Percentiles rank a stretch among this genome's conserved stretches.
phyloP scores from a whole-genome alignment of 2,113 vertebrate genomes.

The Tachysurus fulvidraco region DNA sequence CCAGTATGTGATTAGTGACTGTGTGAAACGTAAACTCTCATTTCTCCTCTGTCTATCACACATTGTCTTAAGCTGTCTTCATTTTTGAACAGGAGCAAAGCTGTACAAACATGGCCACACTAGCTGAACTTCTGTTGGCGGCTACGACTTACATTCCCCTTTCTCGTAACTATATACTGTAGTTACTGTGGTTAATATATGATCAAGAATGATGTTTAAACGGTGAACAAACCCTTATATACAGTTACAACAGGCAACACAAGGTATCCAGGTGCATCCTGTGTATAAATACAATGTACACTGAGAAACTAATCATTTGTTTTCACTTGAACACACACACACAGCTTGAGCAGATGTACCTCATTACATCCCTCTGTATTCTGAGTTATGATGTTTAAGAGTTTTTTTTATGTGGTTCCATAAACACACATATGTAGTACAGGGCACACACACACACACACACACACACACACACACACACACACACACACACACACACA shows the following conservation, averaged over 20 bases:
- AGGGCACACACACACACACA: conserved; percentile 43
- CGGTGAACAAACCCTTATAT: background rate
- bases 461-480: conserved; percentile 14
- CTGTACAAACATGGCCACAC: background rate
- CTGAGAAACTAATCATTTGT: conserved; percentile 26
- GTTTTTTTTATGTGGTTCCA: conserved; percentile 47
- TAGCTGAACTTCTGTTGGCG: background rate
- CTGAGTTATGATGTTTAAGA: conserved; percentile 34
- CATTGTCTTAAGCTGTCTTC: background rate
- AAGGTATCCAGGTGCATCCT: conserved; percentile 41
- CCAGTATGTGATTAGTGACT: background rate
- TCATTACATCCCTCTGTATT: conserved; percentile 35
- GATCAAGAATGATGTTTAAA: background rate
- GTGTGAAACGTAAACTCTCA: background rate
- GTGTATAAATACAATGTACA: conserved; percentile 17
- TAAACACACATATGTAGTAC: conserved; percentile 45
- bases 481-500: conserved; percentile 19
- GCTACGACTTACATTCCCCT: background rate
- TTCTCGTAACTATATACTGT: background rate
- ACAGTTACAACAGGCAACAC: conserved; percentile 8
- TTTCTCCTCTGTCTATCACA: background rate
- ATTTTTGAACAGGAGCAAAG: conserved; percentile 1
- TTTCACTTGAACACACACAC: background rate
- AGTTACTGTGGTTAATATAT: background rate
- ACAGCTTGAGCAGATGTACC: conserved; percentile 27